phyloP scores from a whole-genome alignment of 2,797 vertebrate genomes.

The Coregonus sp. region DNA sequence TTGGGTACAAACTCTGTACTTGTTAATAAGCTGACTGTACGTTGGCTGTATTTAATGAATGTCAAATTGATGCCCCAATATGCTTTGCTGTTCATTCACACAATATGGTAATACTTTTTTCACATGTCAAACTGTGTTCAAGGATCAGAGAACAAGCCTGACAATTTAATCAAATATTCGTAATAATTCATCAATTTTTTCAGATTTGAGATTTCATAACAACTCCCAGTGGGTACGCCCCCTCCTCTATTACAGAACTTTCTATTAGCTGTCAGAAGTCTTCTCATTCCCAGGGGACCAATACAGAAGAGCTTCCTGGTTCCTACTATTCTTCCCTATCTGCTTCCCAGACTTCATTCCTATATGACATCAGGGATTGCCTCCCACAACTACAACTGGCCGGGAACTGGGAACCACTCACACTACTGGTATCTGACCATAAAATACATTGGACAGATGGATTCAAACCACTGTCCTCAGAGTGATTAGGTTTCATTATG shows the following conservation, averaged over 20 bases:
- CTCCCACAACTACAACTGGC: slow-evolving; percentile 27
- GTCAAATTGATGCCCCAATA: not conserved
- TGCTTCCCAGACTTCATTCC: not conserved
- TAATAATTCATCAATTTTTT: not conserved
- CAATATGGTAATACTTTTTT: not conserved
- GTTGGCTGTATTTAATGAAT: not conserved
- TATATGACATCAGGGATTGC: slow-evolving; percentile 13
- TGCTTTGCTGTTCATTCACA: not conserved
- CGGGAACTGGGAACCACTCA: slow-evolving; percentile 36
- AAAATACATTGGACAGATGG: slow-evolving; percentile 59
- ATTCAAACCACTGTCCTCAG: not conserved
- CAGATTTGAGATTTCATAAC: slow-evolving; percentile 5
- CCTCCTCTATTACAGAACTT: slow-evolving; percentile 16
- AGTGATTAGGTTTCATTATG: slow-evolving; percentile 3
- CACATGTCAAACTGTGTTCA: not conserved
- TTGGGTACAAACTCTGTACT: slow-evolving; percentile 36
- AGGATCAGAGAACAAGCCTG: not conserved
- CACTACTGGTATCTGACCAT: slow-evolving; percentile 51
- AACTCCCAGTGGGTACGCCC: not conserved
- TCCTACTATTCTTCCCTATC: not conserved
- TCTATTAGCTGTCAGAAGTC: slow-evolving; percentile 38
- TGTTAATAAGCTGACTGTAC: not conserved
- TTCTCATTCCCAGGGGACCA: slow-evolving; percentile 15
- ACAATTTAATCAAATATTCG: not conserved
- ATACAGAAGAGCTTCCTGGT: not conserved